Evolutionary conservation across 2,113 vertebrate genomes (phyloP).

Genomic region (Heteronetta atricapilla): DNA sequence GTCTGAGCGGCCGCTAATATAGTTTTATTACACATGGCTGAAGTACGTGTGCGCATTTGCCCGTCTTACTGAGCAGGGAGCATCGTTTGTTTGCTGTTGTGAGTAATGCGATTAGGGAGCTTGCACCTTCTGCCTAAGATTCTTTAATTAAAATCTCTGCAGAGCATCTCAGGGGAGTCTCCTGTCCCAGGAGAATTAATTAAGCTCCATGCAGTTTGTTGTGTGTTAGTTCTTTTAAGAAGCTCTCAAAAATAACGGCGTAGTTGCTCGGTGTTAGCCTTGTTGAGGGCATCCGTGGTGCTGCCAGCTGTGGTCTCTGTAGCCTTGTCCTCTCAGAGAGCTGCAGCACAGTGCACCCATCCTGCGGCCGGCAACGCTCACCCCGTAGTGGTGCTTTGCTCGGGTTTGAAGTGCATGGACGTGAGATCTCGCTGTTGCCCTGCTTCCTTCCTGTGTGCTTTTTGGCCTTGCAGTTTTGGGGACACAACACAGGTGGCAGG

Average conservation of each 20-base stretch:
- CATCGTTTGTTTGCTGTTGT: neutral
- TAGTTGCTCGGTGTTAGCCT: neutral
- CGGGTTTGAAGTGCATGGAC: fast-evolving
- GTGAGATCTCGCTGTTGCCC: fast-evolving
- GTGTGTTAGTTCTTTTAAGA: neutral
- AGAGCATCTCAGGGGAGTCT: neutral
- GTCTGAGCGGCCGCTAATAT: neutral
- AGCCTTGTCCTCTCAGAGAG: neutral
- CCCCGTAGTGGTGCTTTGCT: neutral
- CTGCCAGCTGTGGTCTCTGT: neutral
- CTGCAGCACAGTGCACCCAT: fast-evolving
- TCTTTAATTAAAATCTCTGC: slow-evolving; percentile 27
- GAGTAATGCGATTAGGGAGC: neutral
- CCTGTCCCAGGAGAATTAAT: slow-evolving; percentile 30
- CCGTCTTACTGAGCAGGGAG: neutral
- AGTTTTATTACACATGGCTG: neutral
- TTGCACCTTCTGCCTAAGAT: no score
- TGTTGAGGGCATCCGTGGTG: neutral
- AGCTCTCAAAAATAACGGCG: neutral
- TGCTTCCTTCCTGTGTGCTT: neutral
- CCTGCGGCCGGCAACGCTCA: fast-evolving
- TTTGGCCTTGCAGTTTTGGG: neutral
- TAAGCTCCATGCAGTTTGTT: neutral
- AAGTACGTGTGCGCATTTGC: neutral
- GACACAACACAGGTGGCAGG: neutral